Conservation (phyloP, 2,888 invertebrate genomes). For the Sphaerophoria rueppellii region DNA sequence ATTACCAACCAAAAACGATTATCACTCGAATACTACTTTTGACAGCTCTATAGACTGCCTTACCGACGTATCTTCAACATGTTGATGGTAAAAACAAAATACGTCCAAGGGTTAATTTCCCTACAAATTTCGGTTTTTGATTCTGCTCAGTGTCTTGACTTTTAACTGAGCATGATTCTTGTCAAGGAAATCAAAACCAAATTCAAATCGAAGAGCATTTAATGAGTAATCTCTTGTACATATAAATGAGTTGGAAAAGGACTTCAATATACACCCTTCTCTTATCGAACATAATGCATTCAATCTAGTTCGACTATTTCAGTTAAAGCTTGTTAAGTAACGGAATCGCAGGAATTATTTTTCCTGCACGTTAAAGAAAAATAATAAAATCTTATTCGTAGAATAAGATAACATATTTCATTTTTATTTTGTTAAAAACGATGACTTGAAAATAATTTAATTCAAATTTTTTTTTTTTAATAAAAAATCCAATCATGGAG, state of each 20-base stretch:
- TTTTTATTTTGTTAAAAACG: conserved; percentile 17
- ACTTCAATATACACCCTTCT: conserved; percentile 64
- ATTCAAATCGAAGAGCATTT: conserved; percentile 17
- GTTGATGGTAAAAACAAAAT: conserved; percentile 38
- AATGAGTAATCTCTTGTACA: conserved; percentile 52
- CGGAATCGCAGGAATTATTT: conserved; percentile 52
- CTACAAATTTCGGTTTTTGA: conserved; percentile 7
- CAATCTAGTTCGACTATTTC: conserved; percentile 51
- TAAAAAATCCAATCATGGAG: conserved; percentile 84
- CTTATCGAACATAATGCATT: conserved; percentile 30
- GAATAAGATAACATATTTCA: conserved; percentile 3
- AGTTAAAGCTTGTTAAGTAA: conserved; percentile 72
- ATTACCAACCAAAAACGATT: too few relatives aligned
- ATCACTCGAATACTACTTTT: too few relatives aligned
- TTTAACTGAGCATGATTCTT: conserved; percentile 59
- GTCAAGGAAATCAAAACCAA: conserved; percentile 3
- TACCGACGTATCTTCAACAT: conserved; percentile 32
- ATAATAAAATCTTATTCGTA: conserved; percentile 23
- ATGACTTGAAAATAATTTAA: conserved; percentile 36
- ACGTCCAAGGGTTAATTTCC: conserved; percentile 50
- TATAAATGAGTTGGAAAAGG: conserved; percentile 59
- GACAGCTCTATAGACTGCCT: conserved; percentile 19
- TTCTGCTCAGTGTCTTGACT: conserved; percentile 49
- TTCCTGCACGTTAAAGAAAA: conserved; percentile 13
- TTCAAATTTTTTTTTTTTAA: not conserved